These are phyloP conservation scores for Excalfactoria chinensis DNA, from an alignment of 2,113 vertebrate species.

Conservation along the genomic window DNA sequence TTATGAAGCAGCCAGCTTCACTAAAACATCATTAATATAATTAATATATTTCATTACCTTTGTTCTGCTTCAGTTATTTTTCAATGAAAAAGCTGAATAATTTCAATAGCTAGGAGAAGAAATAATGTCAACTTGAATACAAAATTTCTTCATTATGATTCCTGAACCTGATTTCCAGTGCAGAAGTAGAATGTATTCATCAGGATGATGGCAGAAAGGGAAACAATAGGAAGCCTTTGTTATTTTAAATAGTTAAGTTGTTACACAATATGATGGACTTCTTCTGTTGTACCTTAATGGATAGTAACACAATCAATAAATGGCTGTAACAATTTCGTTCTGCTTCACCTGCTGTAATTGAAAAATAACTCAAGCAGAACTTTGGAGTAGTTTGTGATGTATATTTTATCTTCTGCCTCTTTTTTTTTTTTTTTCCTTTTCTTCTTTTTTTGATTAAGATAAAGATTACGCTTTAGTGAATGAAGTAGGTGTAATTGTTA, in stretches of 20 bases:
- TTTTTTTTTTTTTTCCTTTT: slow-evolving; percentile 36
- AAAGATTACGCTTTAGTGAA: slow-evolving; percentile 72
- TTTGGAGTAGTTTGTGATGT: slow-evolving; percentile 76
- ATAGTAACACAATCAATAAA: slow-evolving; percentile 90
- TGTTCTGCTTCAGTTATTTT: slow-evolving; percentile 76
- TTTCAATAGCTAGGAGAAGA: slow-evolving; percentile 66
- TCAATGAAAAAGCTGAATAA: slow-evolving; percentile 63
- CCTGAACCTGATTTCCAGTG: slow-evolving; percentile 62
- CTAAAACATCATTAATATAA: slow-evolving; percentile 82
- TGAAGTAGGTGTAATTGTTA: slow-evolving; percentile 69
- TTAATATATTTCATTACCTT: slow-evolving; percentile 84
- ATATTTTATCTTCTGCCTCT: slow-evolving; percentile 35
- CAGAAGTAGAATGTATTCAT: slow-evolving; percentile 53
- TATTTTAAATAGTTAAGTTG: slow-evolving; percentile 88
- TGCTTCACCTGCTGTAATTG: slow-evolving; percentile 91
- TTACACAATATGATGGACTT: slow-evolving; percentile 88
- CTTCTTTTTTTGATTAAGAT: slow-evolving; percentile 80
- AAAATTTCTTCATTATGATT: slow-evolving; percentile 70
- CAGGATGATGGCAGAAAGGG: slow-evolving; percentile 69
- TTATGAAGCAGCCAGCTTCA: slow-evolving; percentile 74
- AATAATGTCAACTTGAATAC: slow-evolving; percentile 60
- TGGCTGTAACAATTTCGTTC: slow-evolving; percentile 90
- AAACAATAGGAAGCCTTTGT: slow-evolving; percentile 85
- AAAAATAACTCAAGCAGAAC: slow-evolving; percentile 93
- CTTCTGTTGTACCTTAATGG: slow-evolving; percentile 87